Evolutionary conservation across 2,797 vertebrate species (phyloP).

Genomic region (Malacoctenus gilli): DNA sequence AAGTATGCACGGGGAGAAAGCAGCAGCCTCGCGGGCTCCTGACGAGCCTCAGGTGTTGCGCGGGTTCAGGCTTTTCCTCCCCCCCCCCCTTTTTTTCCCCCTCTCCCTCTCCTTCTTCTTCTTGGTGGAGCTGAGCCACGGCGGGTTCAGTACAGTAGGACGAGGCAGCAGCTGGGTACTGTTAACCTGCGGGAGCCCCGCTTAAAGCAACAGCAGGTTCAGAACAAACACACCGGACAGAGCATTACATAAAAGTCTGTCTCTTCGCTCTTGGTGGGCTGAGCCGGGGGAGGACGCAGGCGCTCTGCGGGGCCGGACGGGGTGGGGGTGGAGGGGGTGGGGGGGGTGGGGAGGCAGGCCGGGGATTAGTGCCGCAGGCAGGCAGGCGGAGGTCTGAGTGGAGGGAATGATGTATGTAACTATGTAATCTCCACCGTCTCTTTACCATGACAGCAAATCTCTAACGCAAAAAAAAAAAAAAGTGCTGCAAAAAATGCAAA

Average conservation of each 20-base stretch:
- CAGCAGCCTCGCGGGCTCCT: conserved; percentile 18
- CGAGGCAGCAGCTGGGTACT: conserved; percentile 62
- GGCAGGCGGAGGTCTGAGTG: conserved; percentile 59
- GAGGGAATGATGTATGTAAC: conserved; percentile 54
- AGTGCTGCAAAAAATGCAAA: conserved; percentile 17
- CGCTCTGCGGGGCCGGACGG: conserved; percentile 54
- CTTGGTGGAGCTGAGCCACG: conserved; percentile 27
- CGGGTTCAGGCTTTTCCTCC: conserved; percentile 33
- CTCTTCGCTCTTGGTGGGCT: conserved; percentile 56
- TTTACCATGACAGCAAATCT: conserved; percentile 53
- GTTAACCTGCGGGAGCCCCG: conserved; percentile 60
- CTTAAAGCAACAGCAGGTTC: conserved; percentile 67
- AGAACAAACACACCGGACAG: conserved; percentile 61
- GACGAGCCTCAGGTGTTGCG: conserved; percentile 63
- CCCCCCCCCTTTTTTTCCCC: too few species aligned
- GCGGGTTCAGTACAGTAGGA: conserved; percentile 44
- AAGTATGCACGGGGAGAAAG: conserved; percentile 50
- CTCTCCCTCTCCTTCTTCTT: too few species aligned
- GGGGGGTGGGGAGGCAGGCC: conserved; percentile 44
- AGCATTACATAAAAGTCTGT: conserved; percentile 78
- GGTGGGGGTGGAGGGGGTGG: conserved; percentile 45
- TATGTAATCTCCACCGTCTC: conserved; percentile 64
- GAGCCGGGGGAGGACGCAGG: conserved; percentile 56
- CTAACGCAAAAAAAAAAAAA: conserved; percentile 19
- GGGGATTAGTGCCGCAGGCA: conserved; percentile 66